Evolutionary conservation across 2,888 invertebrate genomes (phyloP).

Genomic region (Ophraella communa): DNA sequence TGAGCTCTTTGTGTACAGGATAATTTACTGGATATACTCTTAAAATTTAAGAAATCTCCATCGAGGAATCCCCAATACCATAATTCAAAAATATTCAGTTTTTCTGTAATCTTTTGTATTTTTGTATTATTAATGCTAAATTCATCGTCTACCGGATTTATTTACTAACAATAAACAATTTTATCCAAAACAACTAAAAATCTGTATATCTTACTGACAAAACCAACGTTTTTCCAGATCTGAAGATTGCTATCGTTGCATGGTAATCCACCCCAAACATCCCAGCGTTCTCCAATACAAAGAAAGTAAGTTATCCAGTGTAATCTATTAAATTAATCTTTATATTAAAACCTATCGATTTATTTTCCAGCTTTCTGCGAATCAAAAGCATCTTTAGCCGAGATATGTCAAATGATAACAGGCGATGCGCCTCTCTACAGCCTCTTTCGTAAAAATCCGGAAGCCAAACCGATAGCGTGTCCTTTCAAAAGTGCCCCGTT

Average conservation of each 20-base stretch:
- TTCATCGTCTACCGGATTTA: no score
- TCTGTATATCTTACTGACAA: not conserved
- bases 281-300: constrained; percentile 81
- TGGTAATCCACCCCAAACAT: constrained; percentile 80
- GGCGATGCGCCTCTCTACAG: constrained; percentile 77
- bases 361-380: constrained; percentile 67
- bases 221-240: constrained; percentile 63
- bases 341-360: no score
- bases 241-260: constrained; percentile 74
- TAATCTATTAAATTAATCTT: no score
- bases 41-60: no score
- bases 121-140: no score
- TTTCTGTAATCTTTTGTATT: no score
- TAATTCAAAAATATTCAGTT: no score
- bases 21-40: no score
- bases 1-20: no score
- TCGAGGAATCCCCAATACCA: no score
- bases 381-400: constrained; percentile 64
- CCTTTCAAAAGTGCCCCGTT: constrained; percentile 84
- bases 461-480: constrained; percentile 71
- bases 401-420: constrained; percentile 72
- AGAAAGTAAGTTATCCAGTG: constrained; percentile 79
- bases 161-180: no score
- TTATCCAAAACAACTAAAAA: no score
- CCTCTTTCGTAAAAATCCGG: constrained; percentile 75